A percentile compares a stretch with the other conserved stretches of the same genome.
phyloP scores from a whole-genome alignment of 2,888 invertebrate species.

The Tetrapedia diversipes region DNA sequence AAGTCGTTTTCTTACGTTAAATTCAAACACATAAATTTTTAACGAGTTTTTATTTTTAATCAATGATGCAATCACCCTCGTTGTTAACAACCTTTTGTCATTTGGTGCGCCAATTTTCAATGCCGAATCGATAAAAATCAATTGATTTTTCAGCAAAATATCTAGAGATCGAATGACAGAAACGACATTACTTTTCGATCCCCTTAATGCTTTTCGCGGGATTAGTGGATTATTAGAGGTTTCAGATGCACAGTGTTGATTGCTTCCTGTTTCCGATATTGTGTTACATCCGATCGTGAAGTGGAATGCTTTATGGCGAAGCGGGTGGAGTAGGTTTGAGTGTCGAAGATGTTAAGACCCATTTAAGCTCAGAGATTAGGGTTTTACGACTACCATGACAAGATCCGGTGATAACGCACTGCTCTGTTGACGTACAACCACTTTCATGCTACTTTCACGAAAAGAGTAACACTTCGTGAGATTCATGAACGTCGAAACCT shows the following conservation, averaged over 20 bases:
- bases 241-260: not conserved
- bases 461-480: not conserved
- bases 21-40: too few species aligned
- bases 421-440: conserved; percentile 43
- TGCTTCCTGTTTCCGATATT: not conserved
- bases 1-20: too few species aligned
- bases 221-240: not conserved
- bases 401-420: conserved; percentile 56
- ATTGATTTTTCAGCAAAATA: too few species aligned
- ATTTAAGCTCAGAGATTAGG: conserved; percentile 55
- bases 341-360: conserved; percentile 52
- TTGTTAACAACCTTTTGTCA: too few species aligned
- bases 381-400: conserved; percentile 63
- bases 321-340: conserved; percentile 26
- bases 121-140: too few species aligned
- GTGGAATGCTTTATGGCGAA: conserved; percentile 15
- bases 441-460: conserved; percentile 16
- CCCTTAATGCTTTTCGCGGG: too few species aligned
- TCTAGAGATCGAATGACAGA: too few species aligned
- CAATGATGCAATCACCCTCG: too few species aligned
- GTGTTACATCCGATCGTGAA: conserved; percentile 24
- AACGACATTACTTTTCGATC: too few species aligned
- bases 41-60: too few species aligned
- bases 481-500: not conserved
- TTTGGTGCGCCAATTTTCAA: too few species aligned